Evolutionary conservation across 2,113 vertebrate genomes (phyloP).

Genomic region (Cynopterus brachyotis): DNA sequence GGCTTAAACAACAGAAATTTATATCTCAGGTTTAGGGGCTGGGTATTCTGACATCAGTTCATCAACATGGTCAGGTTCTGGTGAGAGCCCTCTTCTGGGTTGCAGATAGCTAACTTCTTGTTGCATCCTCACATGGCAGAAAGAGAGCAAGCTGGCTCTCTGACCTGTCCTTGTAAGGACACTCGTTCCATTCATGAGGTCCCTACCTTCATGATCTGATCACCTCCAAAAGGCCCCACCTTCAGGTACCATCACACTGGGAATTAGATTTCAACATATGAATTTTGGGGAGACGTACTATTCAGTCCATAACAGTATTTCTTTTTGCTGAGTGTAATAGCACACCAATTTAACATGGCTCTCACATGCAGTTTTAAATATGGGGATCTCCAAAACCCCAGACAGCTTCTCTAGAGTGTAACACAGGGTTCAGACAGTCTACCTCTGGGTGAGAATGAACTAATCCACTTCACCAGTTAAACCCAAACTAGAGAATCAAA

Average conservation of each 20-base stretch:
- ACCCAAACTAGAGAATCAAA: slow-evolving; percentile 24
- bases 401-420: not conserved
- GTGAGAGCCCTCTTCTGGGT: not conserved
- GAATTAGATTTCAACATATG: not conserved
- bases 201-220: not conserved
- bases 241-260: not conserved
- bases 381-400: not conserved
- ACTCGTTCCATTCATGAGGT: not conserved
- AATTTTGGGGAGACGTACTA: not conserved
- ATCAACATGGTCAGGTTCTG: not conserved
- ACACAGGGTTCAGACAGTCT: not conserved
- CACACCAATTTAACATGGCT: not conserved
- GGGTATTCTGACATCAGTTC: not conserved
- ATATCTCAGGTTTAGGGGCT: not conserved
- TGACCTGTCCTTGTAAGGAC: not conserved
- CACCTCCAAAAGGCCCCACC: not conserved
- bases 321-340: slow-evolving; percentile 10
- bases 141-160: not conserved
- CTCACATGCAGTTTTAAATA: not conserved
- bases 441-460: not conserved
- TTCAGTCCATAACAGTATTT: not conserved
- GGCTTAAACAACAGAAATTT: not conserved
- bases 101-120: not conserved
- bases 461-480: not conserved
- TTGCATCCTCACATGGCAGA: not conserved